These are phyloP conservation scores for Trichopoda pennipes DNA, from an alignment of 2,888 invertebrate genomes.

Conservation along the genomic window DNA sequence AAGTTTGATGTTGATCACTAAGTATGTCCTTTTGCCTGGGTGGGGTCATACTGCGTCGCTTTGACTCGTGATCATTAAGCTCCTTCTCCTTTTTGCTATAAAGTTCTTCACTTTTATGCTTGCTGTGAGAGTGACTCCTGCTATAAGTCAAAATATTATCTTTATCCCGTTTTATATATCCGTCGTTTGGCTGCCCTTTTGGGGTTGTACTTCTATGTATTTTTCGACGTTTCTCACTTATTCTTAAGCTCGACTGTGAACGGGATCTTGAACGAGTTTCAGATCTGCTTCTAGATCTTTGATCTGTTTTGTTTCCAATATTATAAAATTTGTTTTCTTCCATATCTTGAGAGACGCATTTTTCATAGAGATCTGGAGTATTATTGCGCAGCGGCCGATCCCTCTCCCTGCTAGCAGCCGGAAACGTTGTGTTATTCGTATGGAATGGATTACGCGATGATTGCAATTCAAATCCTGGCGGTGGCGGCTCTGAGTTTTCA, in stretches of 20 bases:
- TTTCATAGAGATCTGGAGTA: constrained; percentile 68
- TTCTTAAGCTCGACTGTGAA: constrained; percentile 47
- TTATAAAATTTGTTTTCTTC: constrained; percentile 65
- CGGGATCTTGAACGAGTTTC: constrained; percentile 54
- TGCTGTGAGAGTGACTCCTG: constrained; percentile 42
- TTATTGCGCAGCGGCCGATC: constrained; percentile 53
- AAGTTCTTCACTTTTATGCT: constrained; percentile 52
- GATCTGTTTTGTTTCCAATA: constrained; percentile 44
- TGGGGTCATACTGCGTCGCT: constrained; percentile 62
- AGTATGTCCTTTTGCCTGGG: constrained; percentile 70
- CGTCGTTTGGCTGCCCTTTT: constrained; percentile 56
- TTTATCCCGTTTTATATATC: constrained; percentile 52
- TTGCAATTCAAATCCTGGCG: constrained; percentile 75
- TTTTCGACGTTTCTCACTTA: constrained; percentile 62
- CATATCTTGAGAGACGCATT: constrained; percentile 67
- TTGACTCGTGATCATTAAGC: constrained; percentile 43
- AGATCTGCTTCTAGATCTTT: constrained; percentile 47
- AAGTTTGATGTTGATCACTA: constrained; percentile 55
- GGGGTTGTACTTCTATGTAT: constrained; percentile 66
- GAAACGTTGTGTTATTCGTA: constrained; percentile 44
- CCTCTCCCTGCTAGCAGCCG: constrained; percentile 43
- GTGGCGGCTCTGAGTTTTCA: constrained; percentile 73
- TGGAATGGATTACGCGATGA: constrained; percentile 67
- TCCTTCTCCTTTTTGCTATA: constrained; percentile 52
- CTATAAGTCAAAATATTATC: constrained; percentile 18